Percentiles rank a stretch among this genome's conserved stretches.
These are phyloP conservation scores for Elachura formosa DNA, from an alignment of 2,113 vertebrate genomes.

Conservation along the genomic window DNA sequence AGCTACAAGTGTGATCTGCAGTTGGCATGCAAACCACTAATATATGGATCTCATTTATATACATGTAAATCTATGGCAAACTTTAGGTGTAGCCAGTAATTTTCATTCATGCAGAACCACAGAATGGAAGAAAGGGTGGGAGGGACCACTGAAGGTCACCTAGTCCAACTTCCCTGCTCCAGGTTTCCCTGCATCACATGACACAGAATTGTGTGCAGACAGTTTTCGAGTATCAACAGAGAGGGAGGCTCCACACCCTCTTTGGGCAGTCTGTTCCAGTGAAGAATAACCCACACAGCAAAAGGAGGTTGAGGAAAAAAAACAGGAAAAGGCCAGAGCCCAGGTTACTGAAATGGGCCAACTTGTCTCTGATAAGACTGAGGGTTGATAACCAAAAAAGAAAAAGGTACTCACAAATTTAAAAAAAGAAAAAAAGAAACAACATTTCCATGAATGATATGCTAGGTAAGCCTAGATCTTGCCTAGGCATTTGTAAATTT, in stretches of 20 bases:
- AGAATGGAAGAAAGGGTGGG: background rate
- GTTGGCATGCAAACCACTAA: background rate
- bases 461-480: background rate
- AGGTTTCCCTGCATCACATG: background rate
- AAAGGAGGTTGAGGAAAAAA: background rate
- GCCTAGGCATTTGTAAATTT: background rate
- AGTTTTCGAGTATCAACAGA: fast-evolving
- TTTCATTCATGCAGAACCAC: background rate
- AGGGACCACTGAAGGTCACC: background rate
- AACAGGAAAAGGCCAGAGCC: background rate
- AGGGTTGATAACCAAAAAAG: background rate
- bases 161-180: background rate
- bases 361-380: background rate
- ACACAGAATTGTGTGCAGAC: too few species aligned
- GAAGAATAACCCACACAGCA: background rate
- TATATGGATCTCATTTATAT: background rate
- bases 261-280: background rate
- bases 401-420: background rate
- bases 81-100: background rate
- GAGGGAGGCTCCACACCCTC: background rate
- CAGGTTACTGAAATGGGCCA: background rate
- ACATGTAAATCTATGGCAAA: background rate
- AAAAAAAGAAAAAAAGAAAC: background rate
- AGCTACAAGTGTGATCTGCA: background rate
- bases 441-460: background rate